A percentile compares a stretch with the other conserved stretches of the same genome.
Evolutionary conservation across 2,113 vertebrate genomes (phyloP).

Genomic region (Balaenoptera acutorostrata): DNA sequence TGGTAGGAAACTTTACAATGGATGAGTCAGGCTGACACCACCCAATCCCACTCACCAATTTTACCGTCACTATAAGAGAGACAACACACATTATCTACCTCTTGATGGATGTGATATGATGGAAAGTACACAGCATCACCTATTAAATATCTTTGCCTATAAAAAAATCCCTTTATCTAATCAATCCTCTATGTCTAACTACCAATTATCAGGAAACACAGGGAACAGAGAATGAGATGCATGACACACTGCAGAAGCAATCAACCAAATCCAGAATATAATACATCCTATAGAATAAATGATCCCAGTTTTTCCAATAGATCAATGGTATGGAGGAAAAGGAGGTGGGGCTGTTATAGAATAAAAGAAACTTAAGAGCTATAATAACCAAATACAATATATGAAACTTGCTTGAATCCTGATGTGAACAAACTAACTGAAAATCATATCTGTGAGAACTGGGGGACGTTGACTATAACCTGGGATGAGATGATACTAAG

Average conservation of each 20-base stretch:
- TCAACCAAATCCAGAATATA: not conserved
- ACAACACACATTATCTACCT: not conserved
- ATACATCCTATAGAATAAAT: not conserved
- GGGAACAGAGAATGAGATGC: not conserved
- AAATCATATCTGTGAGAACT: not conserved
- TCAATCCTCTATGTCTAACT: not conserved
- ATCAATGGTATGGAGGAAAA: not conserved
- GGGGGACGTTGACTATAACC: not conserved
- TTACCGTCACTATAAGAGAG: not conserved
- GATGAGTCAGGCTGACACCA: not conserved
- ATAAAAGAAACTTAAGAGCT: not conserved
- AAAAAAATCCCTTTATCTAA: not conserved
- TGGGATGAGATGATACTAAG: not conserved
- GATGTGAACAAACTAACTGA: not conserved
- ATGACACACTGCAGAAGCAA: not conserved
- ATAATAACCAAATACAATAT: not conserved
- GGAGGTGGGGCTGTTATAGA: not conserved
- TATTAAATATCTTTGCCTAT: not conserved
- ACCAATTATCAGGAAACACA: not conserved
- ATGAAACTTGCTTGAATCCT: not conserved
- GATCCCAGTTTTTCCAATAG: not conserved
- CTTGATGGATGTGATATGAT: not conserved
- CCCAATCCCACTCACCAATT: not conserved
- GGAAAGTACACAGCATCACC: not conserved
- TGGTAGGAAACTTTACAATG: not conserved